Percentiles rank a stretch among this genome's conserved stretches.
phyloP scores from a whole-genome alignment of 2,113 vertebrate species.

The Thamnaconus septentrionalis region DNA sequence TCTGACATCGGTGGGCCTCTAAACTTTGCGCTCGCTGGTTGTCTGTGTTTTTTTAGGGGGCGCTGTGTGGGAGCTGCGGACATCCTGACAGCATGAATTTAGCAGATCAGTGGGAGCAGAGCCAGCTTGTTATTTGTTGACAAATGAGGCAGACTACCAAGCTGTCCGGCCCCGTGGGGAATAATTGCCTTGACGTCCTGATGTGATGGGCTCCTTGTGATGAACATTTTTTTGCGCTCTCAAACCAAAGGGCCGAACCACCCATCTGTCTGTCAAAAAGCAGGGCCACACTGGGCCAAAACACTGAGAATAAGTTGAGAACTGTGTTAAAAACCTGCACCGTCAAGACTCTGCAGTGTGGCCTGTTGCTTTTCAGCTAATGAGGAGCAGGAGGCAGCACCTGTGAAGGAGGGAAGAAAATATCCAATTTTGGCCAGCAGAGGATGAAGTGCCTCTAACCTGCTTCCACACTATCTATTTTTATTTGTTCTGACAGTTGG shows the following conservation, averaged over 20 bases:
- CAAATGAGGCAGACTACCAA: background rate
- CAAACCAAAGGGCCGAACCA: background rate
- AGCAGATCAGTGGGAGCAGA: background rate
- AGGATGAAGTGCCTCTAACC: background rate
- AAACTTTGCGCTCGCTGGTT: too few relatives aligned
- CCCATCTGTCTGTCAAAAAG: background rate
- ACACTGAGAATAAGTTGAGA: conserved; percentile 1
- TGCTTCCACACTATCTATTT: conserved; percentile 9
- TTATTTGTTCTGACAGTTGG: conserved; percentile 2
- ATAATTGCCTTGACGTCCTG: too few relatives aligned
- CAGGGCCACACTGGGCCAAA: background rate
- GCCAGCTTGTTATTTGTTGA: conserved; percentile 9
- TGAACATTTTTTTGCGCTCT: too few relatives aligned
- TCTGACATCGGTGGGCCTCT: too few relatives aligned
- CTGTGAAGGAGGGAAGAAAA: background rate
- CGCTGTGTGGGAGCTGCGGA: too few relatives aligned
- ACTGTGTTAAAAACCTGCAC: conserved; percentile 3
- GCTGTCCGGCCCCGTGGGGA: too few relatives aligned
- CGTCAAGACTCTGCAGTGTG: conserved; percentile 22
- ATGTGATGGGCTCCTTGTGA: too few relatives aligned
- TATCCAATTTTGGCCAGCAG: too few relatives aligned
- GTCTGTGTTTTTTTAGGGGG: too few relatives aligned
- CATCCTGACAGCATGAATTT: background rate
- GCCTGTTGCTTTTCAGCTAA: conserved; percentile 34
- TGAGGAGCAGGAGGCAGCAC: conserved; percentile 20